Conservation (phyloP, 1,140 invertebrate genomes). For the Lepidurus apus region DNA sequence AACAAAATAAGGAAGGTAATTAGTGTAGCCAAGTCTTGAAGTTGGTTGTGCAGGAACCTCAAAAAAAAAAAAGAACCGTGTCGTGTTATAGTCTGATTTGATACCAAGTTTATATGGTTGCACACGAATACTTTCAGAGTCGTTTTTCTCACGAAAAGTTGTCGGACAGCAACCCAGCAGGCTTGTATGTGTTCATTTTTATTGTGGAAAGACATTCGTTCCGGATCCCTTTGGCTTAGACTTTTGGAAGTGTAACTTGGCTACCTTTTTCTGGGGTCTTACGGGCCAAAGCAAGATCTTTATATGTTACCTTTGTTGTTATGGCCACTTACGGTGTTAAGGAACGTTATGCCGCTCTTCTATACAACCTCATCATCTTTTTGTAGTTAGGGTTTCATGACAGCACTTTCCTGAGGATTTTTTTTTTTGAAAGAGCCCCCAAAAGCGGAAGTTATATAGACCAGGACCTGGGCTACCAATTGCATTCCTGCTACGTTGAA, state of each 20-base stretch:
- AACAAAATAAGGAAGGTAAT: conserved; percentile 11
- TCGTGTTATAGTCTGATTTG: conserved; percentile 18
- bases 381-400: background rate
- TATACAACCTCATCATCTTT: background rate
- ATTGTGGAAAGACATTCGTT: conserved; percentile 15
- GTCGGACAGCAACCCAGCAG: conserved; percentile 5
- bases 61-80: background rate
- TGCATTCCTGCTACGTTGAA: too few relatives aligned
- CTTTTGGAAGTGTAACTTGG: background rate
- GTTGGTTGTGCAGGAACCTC: background rate
- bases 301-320: background rate
- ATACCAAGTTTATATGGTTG: conserved; percentile 19
- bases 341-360: background rate
- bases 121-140: conserved; percentile 17
- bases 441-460: too few relatives aligned
- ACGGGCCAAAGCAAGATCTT: background rate
- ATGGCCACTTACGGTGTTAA: conserved; percentile 13
- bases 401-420: background rate
- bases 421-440: too few relatives aligned
- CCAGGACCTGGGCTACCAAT: too few relatives aligned
- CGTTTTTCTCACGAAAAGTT: conserved; percentile 22
- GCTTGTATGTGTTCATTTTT: background rate
- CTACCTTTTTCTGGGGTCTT: conserved; percentile 5
- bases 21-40: conserved; percentile 7
- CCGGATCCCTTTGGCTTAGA: background rate